Percentiles rank a stretch among this genome's conserved stretches.
Evolutionary conservation across 2,888 invertebrate species (phyloP).

Genomic region (Epicampocera succincta): DNA sequence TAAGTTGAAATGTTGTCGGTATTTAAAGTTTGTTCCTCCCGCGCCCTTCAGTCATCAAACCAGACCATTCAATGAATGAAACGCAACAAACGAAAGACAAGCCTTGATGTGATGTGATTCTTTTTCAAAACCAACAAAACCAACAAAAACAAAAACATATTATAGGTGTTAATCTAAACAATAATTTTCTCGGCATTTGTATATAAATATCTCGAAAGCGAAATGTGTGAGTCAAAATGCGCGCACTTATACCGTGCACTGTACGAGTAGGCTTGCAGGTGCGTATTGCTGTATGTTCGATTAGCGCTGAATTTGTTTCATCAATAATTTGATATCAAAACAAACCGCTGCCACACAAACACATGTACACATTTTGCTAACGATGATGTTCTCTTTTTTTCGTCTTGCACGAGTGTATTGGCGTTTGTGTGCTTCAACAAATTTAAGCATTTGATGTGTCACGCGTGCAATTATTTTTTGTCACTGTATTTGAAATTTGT

Average conservation of each 20-base stretch:
- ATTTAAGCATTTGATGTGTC: conserved; percentile 44
- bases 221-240: not conserved
- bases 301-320: conserved; percentile 64
- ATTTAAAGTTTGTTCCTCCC: conserved; percentile 41
- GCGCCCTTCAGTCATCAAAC: conserved; percentile 8
- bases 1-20: conserved; percentile 52
- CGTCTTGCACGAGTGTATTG: not conserved
- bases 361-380: not conserved
- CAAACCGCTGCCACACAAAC: conserved; percentile 19
- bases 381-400: conserved; percentile 7
- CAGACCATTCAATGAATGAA: conserved; percentile 45
- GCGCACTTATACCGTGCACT: not conserved
- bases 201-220: not conserved
- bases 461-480: conserved; percentile 60
- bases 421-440: not conserved
- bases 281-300: conserved; percentile 14
- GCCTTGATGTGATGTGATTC: conserved; percentile 55
- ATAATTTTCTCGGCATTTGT: conserved; percentile 45
- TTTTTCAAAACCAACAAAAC: no score
- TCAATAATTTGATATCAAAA: conserved; percentile 55
- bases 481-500: conserved; percentile 21
- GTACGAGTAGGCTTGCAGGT: not conserved
- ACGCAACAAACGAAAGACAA: conserved; percentile 57
- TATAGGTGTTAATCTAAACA: conserved; percentile 61
- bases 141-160: no score